These are phyloP conservation scores for Callimorpha dominula DNA, from an alignment of 2,888 invertebrate species.

Conservation along the genomic window DNA sequence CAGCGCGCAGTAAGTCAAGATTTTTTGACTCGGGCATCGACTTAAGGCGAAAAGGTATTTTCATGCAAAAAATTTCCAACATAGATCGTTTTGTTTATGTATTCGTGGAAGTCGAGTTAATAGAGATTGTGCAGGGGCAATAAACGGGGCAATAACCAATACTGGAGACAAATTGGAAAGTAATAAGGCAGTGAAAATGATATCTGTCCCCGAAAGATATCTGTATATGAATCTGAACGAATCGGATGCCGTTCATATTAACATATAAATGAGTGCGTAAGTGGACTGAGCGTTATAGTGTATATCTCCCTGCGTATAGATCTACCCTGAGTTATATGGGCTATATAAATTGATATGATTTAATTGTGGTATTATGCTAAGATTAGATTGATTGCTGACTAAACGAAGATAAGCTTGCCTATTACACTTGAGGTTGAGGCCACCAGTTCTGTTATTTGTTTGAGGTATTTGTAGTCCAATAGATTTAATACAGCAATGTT, in stretches of 20 bases:
- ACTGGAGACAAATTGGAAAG: conserved; percentile 85
- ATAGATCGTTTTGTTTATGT: conserved; percentile 37
- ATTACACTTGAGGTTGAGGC: conserved; percentile 33
- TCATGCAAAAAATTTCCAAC: conserved; percentile 47
- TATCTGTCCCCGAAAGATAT: conserved; percentile 82
- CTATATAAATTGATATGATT: conserved; percentile 67
- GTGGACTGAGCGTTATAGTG: conserved; percentile 77
- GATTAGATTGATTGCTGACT: conserved; percentile 57
- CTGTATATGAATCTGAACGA: conserved; percentile 80
- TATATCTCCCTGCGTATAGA: conserved; percentile 68
- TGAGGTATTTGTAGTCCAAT: background rate
- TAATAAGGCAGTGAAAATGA: conserved; percentile 86
- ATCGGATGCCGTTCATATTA: conserved; percentile 79
- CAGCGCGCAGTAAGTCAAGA: conserved; percentile 86
- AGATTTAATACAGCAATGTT: background rate
- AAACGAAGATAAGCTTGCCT: conserved; percentile 39
- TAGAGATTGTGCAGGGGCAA: conserved; percentile 63
- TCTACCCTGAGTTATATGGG: conserved; percentile 65
- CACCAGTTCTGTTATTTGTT: conserved; percentile 5
- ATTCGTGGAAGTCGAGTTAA: conserved; percentile 60
- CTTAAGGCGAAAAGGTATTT: conserved; percentile 84
- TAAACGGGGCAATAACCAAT: conserved; percentile 84
- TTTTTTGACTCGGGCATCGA: conserved; percentile 86
- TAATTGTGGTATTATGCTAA: conserved; percentile 54
- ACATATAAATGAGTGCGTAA: conserved; percentile 86